phyloP scores from a whole-genome alignment of 1,140 invertebrate species.

The Parasteatoda tepidariorum region DNA sequence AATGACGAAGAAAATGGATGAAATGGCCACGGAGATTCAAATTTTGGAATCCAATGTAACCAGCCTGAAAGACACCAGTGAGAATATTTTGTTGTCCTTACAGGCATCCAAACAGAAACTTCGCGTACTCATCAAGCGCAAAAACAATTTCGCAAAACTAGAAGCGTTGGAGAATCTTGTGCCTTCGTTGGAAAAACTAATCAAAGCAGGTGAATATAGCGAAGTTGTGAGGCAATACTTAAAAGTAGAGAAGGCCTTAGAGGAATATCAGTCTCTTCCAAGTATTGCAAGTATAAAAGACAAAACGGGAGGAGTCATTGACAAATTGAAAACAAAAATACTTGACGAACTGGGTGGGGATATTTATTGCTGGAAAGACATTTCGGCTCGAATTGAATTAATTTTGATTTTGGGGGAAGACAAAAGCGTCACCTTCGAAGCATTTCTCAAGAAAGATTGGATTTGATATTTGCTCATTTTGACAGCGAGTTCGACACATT shows the following conservation, averaged over 20 bases:
- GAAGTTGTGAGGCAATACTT: background rate
- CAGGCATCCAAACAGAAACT: background rate
- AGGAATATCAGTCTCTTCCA: background rate
- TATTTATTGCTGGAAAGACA: background rate
- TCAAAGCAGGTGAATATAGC: background rate
- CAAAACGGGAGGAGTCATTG: background rate
- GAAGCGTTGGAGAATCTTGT: background rate
- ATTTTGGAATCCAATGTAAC: background rate
- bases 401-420: background rate
- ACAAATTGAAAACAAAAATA: background rate
- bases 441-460: no score
- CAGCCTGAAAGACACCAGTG: background rate
- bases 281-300: background rate
- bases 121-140: background rate
- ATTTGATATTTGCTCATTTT: no score
- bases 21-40: background rate
- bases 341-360: background rate
- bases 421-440: background rate
- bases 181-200: background rate
- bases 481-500: no score
- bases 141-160: background rate
- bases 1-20: background rate
- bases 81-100: background rate
- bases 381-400: background rate
- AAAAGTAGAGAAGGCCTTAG: background rate